phyloP scores from a whole-genome alignment of 2,113 vertebrate species.

The Phocoena sinus region DNA sequence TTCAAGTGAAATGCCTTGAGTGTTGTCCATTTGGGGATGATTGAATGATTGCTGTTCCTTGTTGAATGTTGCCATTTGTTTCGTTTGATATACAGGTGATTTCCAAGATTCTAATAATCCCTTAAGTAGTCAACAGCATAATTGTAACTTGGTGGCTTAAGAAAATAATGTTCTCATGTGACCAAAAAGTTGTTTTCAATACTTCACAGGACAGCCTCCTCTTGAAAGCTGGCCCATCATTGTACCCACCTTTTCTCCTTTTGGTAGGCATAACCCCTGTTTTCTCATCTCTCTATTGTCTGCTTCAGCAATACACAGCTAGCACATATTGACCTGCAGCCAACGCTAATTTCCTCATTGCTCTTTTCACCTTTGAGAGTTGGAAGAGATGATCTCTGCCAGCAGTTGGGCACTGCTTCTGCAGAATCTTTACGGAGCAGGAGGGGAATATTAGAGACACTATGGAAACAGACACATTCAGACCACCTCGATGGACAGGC shows the following conservation, averaged over 20 bases:
- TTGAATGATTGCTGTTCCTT: not conserved
- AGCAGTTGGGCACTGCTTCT: not conserved
- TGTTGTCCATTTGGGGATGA: not conserved
- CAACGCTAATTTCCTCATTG: not conserved
- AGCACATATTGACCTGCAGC: not conserved
- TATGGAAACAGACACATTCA: not conserved
- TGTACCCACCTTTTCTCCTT: not conserved
- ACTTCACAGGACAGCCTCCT: not conserved
- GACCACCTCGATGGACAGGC: not conserved
- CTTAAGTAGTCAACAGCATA: not conserved
- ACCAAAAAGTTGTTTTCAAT: not conserved
- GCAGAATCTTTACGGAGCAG: not conserved
- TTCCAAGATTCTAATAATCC: conserved; percentile 32
- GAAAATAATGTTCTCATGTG: not conserved
- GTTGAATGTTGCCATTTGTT: not conserved
- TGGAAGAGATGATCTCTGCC: not conserved
- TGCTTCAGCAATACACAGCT: not conserved
- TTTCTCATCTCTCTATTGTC: not conserved
- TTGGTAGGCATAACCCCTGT: not conserved
- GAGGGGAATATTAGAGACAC: not conserved
- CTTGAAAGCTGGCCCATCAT: not conserved
- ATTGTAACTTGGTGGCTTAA: not conserved
- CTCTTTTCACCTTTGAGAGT: not conserved
- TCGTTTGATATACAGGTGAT: not conserved
- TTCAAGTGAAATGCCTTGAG: not conserved